phyloP scores from a whole-genome alignment of 2,888 invertebrate genomes.

The Erebia aethiops region DNA sequence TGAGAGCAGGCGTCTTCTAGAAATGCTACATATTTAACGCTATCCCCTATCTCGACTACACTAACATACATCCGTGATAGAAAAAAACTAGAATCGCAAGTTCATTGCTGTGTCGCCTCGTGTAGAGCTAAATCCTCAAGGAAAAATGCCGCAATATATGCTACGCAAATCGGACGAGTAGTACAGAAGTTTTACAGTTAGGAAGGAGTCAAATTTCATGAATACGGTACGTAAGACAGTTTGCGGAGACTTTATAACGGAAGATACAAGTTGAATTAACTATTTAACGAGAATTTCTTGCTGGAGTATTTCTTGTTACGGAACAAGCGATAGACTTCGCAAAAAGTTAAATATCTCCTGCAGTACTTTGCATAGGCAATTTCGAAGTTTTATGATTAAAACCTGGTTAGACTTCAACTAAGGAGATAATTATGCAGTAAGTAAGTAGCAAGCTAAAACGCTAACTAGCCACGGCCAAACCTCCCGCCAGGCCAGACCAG shows the following conservation, averaged over 20 bases:
- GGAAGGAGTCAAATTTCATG: constrained; percentile 28
- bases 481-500: too few species aligned
- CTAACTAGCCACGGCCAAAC: too few species aligned
- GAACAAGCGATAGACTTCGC: not conserved
- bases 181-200: constrained; percentile 5
- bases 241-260: constrained; percentile 28
- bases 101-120: constrained; percentile 25
- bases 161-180: not conserved
- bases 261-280: constrained; percentile 25
- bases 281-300: constrained; percentile 15
- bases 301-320: constrained; percentile 12
- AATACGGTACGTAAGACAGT: constrained; percentile 23
- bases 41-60: constrained; percentile 22
- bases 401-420: not conserved
- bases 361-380: constrained; percentile 18
- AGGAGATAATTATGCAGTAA: not conserved
- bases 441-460: too few species aligned
- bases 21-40: constrained; percentile 39
- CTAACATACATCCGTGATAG: not conserved
- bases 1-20: constrained; percentile 32
- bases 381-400: not conserved
- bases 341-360: constrained; percentile 10
- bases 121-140: not conserved
- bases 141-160: constrained; percentile 26
- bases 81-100: constrained; percentile 9